Conservation (phyloP, 2,888 invertebrate genomes). For the Microplitis manilae region DNA sequence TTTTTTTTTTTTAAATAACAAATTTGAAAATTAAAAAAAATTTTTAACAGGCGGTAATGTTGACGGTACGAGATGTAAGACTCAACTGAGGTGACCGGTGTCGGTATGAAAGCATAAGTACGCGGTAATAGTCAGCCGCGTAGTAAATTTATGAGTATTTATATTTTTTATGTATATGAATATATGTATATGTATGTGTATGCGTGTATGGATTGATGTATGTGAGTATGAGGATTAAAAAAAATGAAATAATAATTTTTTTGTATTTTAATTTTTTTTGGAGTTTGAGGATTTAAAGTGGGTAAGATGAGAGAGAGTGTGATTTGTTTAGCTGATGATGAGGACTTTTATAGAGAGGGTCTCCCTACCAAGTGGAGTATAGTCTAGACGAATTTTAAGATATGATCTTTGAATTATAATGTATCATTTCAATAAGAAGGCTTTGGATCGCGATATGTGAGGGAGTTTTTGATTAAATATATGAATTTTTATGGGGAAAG, state of each 20-base stretch:
- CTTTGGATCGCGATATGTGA: conserved; percentile 2
- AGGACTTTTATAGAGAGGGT: conserved; percentile 63
- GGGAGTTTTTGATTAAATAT: background rate
- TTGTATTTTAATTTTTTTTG: no score
- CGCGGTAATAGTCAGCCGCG: conserved; percentile 67
- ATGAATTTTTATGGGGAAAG: background rate
- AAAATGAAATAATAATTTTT: no score
- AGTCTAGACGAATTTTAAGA: conserved; percentile 69
- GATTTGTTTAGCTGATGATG: conserved; percentile 51
- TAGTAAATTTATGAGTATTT: background rate
- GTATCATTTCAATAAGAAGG: conserved; percentile 68
- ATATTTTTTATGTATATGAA: background rate
- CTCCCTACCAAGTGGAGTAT: conserved; percentile 59
- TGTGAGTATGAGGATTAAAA: no score
- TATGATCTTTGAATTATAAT: conserved; percentile 70
- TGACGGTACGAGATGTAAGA: conserved; percentile 69
- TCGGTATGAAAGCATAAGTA: conserved; percentile 69
- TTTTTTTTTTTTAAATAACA: no score
- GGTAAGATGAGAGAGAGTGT: background rate
- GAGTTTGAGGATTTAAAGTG: conserved; percentile 44
- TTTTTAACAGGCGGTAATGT: conserved; percentile 57
- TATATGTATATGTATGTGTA: no score
- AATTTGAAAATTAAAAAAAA: background rate
- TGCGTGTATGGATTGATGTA: no score
- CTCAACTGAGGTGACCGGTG: conserved; percentile 69